These are phyloP conservation scores for Greenwoodochromis staneri DNA, from an alignment of 2,113 vertebrate species.

Conservation along the genomic window DNA sequence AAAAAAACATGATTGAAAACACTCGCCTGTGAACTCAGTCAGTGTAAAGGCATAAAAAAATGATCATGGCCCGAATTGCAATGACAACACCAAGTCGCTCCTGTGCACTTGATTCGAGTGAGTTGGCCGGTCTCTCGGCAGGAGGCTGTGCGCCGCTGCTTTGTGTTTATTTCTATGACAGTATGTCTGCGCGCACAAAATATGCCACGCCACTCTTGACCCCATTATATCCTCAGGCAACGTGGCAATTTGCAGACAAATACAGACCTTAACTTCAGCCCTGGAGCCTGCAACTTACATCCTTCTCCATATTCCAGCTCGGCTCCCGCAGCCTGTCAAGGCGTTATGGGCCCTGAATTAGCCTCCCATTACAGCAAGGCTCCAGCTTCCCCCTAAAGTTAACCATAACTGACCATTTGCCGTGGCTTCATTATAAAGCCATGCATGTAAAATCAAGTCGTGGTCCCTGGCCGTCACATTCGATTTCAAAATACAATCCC, in stretches of 20 bases:
- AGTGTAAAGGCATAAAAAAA: constrained; percentile 41
- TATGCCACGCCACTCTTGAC: background rate
- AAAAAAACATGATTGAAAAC: constrained; percentile 43
- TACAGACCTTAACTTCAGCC: constrained; percentile 9
- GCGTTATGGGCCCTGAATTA: constrained; percentile 39
- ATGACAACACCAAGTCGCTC: constrained; percentile 36
- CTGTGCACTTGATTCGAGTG: background rate
- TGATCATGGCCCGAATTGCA: constrained; percentile 48
- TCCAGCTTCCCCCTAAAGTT: constrained; percentile 38
- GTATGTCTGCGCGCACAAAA: background rate
- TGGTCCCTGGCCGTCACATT: constrained; percentile 59
- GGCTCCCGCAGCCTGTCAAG: constrained; percentile 23
- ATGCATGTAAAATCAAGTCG: constrained; percentile 57
- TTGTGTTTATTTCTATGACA: constrained; percentile 6
- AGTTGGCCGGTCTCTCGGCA: background rate
- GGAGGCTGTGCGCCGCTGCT: background rate
- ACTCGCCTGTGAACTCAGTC: constrained; percentile 32
- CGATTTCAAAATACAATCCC: constrained; percentile 62
- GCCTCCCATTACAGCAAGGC: constrained; percentile 46
- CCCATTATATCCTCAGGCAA: constrained; percentile 38
- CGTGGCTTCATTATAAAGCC: constrained; percentile 64
- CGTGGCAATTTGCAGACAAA: constrained; percentile 34
- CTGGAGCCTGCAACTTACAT: background rate
- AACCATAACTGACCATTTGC: constrained; percentile 65
- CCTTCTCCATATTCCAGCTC: constrained; percentile 27